phyloP scores from a whole-genome alignment of 1,140 invertebrate species.

The Linepithema humile region DNA sequence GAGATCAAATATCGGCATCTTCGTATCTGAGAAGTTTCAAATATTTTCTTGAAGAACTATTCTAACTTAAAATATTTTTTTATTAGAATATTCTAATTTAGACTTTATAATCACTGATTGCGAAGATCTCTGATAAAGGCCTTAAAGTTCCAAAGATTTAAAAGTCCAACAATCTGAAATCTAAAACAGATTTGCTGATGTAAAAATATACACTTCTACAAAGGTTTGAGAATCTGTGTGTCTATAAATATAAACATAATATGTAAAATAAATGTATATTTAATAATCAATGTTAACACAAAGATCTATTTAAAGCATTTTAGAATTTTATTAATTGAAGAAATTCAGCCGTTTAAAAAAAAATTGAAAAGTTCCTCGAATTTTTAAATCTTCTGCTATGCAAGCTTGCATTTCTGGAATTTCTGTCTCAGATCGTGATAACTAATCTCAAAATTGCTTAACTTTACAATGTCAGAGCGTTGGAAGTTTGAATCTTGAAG shows the following conservation, averaged over 20 bases:
- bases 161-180: constrained; percentile 30
- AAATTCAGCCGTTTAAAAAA: background rate
- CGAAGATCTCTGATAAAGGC: background rate
- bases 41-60: too few relatives aligned
- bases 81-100: too few relatives aligned
- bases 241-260: constrained; percentile 14
- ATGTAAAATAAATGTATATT: constrained; percentile 37
- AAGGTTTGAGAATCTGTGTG: constrained; percentile 18
- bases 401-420: background rate
- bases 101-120: background rate
- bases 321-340: background rate
- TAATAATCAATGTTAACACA: background rate
- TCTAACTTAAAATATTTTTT: too few relatives aligned
- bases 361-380: background rate
- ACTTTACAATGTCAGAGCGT: background rate
- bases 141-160: constrained; percentile 30
- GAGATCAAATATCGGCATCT: background rate
- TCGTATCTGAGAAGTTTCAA: background rate
- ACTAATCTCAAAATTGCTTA: background rate
- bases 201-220: constrained; percentile 7
- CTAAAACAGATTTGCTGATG: background rate
- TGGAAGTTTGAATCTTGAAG: constrained; percentile 2
- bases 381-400: background rate
- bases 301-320: background rate
- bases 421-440: constrained; percentile 12